These are phyloP conservation scores for Oreochromis spilurus DNA, from an alignment of 2,113 vertebrate genomes.

Conservation along the genomic window DNA sequence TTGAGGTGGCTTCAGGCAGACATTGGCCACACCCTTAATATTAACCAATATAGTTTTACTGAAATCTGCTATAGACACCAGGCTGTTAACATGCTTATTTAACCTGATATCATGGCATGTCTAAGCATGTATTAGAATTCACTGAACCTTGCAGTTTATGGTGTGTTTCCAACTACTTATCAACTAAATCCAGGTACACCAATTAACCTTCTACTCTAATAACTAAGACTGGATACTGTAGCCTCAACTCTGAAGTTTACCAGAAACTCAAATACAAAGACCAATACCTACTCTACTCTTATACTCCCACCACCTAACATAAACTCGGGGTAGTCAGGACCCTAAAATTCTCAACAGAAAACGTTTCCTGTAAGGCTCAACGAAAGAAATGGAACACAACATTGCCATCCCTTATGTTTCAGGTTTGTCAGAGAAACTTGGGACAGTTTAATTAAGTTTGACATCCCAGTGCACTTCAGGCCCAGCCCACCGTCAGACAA, in stretches of 20 bases:
- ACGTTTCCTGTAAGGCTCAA: background rate
- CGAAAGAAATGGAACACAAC: background rate
- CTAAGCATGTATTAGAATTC: background rate
- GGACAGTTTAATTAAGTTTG: background rate
- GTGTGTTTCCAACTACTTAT: background rate
- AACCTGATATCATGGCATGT: background rate
- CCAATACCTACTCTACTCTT: background rate
- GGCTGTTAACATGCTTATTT: background rate
- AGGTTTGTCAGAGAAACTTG: background rate
- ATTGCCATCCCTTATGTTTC: background rate
- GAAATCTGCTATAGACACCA: background rate
- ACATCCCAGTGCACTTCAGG: background rate
- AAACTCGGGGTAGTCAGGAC: background rate
- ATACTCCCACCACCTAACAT: background rate
- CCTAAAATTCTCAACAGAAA: background rate
- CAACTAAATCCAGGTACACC: background rate
- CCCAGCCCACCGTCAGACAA: fast-evolving
- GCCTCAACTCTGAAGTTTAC: background rate
- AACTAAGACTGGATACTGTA: background rate
- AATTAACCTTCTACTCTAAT: background rate
- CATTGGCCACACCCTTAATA: background rate
- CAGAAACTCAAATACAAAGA: background rate
- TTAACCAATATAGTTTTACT: background rate
- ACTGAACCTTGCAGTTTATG: background rate
- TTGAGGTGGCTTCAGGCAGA: background rate